Conservation (phyloP, 2,113 vertebrate genomes). For the Lepus americanus region DNA sequence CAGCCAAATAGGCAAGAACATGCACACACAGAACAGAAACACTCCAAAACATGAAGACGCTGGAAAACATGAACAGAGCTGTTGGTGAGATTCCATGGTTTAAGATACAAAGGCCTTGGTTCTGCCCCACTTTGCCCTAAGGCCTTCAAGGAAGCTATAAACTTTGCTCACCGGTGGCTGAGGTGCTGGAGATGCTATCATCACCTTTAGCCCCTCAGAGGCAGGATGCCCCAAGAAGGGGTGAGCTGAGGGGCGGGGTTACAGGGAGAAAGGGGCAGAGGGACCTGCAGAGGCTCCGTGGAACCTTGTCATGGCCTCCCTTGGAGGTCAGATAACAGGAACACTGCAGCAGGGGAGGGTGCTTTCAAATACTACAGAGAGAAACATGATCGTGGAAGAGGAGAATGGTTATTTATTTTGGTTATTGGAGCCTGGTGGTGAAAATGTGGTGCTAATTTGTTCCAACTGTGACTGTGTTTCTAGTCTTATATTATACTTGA, state of each 20-base stretch:
- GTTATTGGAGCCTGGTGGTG: background rate
- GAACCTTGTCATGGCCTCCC: background rate
- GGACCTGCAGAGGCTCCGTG: background rate
- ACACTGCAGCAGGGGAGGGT: no score
- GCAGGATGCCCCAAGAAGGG: background rate
- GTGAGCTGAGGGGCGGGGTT: background rate
- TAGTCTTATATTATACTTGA: background rate
- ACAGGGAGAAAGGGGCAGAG: background rate
- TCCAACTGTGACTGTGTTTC: background rate
- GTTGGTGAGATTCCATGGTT: background rate
- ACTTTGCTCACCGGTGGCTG: background rate
- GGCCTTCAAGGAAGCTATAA: background rate
- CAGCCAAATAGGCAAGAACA: background rate
- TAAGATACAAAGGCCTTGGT: background rate
- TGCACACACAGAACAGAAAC: background rate
- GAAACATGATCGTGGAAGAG: background rate
- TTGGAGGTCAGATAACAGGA: background rate
- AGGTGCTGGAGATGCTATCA: background rate
- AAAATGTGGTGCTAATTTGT: conserved; percentile 36
- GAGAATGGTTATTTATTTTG: background rate
- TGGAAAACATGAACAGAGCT: background rate
- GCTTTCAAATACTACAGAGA: background rate
- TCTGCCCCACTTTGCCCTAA: background rate
- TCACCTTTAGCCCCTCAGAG: background rate
- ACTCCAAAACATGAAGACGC: background rate